Evolutionary conservation across 2,888 invertebrate species (phyloP), one percentile per base, ranked within the genome.

Genomic region (Thecocarcelia acutangulata): DNA sequence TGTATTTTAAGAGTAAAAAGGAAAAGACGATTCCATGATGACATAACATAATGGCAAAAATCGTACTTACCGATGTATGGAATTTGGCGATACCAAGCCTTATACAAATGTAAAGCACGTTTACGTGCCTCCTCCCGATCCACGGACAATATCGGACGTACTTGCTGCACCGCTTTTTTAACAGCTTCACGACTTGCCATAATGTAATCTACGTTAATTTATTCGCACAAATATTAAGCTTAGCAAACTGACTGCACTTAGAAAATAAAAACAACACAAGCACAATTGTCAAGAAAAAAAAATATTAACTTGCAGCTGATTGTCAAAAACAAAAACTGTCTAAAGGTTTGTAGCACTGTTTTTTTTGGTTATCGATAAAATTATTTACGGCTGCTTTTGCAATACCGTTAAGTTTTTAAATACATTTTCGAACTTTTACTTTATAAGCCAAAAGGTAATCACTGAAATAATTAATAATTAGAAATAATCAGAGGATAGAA

Each of bases 51-150:
- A 13, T 13, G 52, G 28, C 11, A 12, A 15, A 15, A 42, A 3
- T 50, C 9, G 13, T 13, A 92, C 94, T 92, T 92, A 97, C 98
- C 94, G 87, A 97, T 93, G 89, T 94, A 95, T 8, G 98, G 98
- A 81, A 97, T 93, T 91, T 97, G 97, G 84, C 98, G 94, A 91
- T 96, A 97, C 97, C 98, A 98, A 74, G 97, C 95, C 92, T 96
- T 97, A 91, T 98, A 98, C 73, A 98, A 92, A 90, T 94, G 96
- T 9, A 98, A 89, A 1, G 96, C 98, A 90, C 97, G 93, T 88
- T 93, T 93, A 86, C 93, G 94, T 1, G 98, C 97, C 90, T 98
- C 97, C 3, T 91, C 92, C 52, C 91, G 92, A 89, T 94, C 94
- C 68, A 94, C 86, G 0, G 98, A 98, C 84, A 98, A 92, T 86